Percentiles rank a stretch among this genome's conserved stretches.
Conservation (phyloP, 2,113 vertebrate species). For the Pelecanus crispus region DNA sequence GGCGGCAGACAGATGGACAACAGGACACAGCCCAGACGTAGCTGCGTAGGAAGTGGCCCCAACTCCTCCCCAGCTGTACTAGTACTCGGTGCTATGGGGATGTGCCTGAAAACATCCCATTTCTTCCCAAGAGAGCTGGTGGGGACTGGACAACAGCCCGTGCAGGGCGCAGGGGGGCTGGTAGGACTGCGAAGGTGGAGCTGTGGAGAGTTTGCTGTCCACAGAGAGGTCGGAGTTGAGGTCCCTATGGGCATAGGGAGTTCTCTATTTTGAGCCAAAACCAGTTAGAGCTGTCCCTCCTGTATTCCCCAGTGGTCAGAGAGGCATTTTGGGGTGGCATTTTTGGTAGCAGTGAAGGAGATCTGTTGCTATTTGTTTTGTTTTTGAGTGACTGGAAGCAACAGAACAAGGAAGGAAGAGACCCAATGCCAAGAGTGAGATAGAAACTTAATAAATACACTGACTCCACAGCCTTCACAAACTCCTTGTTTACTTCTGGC, state of each 20-base stretch:
- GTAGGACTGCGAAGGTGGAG: not conserved
- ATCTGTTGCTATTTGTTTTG: not conserved
- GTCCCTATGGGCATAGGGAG: not conserved
- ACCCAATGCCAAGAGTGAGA: not conserved
- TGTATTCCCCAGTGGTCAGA: not conserved
- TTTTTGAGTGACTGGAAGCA: not conserved
- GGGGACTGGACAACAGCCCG: accelerated
- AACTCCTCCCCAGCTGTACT: not conserved
- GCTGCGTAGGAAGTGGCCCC: not conserved
- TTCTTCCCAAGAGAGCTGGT: not conserved
- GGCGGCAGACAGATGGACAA: not conserved
- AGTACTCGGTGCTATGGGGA: accelerated
- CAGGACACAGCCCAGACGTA: not conserved
- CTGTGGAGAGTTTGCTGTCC: not conserved
- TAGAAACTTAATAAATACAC: not conserved
- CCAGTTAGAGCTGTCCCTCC: not conserved
- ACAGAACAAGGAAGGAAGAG: not conserved
- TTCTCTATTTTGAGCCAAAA: not conserved
- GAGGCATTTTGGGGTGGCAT: not conserved
- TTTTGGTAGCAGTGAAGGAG: not conserved
- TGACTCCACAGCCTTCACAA: not conserved
- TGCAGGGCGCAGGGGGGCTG: not conserved
- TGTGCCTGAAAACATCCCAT: accelerated
- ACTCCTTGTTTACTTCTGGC: not conserved
- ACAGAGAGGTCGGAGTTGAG: not conserved